These are phyloP conservation scores for Eupithecia centaureata DNA, from an alignment of 2,888 invertebrate genomes.

Conservation along the genomic window DNA sequence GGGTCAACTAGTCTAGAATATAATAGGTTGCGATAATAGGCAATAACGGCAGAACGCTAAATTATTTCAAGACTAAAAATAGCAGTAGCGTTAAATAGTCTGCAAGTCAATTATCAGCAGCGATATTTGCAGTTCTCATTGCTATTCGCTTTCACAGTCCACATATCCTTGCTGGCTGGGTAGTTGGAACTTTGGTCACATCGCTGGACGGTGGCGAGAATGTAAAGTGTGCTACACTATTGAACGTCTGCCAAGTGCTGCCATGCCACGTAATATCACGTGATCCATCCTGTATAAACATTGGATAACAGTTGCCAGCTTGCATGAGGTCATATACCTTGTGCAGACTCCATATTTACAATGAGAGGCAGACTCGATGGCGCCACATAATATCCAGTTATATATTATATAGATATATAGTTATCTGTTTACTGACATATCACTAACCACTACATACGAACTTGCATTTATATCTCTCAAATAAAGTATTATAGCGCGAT, in stretches of 20 bases:
- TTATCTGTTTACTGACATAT: slow-evolving; percentile 45
- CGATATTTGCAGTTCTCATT: slow-evolving; percentile 44
- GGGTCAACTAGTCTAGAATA: too few relatives aligned
- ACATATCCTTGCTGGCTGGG: slow-evolving; percentile 61
- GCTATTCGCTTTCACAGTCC: slow-evolving; percentile 55
- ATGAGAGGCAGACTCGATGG: slow-evolving; percentile 64
- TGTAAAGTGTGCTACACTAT: slow-evolving; percentile 70
- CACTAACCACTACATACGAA: slow-evolving; percentile 11
- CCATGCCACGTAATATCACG: slow-evolving; percentile 63
- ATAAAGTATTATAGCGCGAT: too few relatives aligned
- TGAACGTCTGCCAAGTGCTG: slow-evolving; percentile 72
- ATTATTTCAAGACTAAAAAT: slow-evolving; percentile 38
- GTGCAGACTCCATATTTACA: slow-evolving; percentile 60
- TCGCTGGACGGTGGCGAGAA: slow-evolving; percentile 63
- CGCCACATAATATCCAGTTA: slow-evolving; percentile 66
- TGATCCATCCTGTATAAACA: slow-evolving; percentile 69
- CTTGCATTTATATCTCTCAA: slow-evolving; percentile 41
- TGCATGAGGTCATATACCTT: slow-evolving; percentile 73
- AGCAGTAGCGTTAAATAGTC: slow-evolving; percentile 38
- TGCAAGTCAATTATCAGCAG: slow-evolving; percentile 39
- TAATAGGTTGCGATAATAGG: slow-evolving; percentile 9
- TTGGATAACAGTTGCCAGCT: slow-evolving; percentile 66
- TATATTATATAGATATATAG: slow-evolving; percentile 66
- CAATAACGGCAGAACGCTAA: slow-evolving; percentile 3
- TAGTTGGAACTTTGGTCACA: slow-evolving; percentile 55